Percentiles rank a stretch among this genome's conserved stretches.
Conservation (phyloP, 2,888 invertebrate genomes). For the Ischnus inquisitorius region DNA sequence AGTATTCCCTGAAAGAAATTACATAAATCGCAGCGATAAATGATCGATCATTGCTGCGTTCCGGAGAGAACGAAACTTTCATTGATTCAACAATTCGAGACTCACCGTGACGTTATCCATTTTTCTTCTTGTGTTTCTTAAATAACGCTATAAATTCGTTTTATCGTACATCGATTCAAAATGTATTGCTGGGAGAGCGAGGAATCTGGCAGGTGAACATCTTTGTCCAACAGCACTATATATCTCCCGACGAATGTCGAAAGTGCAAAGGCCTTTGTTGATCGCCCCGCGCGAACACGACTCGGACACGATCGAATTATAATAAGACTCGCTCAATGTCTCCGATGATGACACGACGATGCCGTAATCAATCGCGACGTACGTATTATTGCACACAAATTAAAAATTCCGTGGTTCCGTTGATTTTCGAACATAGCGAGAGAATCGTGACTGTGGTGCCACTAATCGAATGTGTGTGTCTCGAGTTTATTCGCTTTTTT, state of each 20-base stretch:
- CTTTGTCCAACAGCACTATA: slow-evolving; percentile 41
- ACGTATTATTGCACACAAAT: slow-evolving; percentile 28
- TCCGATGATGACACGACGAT: slow-evolving; percentile 49
- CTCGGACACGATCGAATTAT: slow-evolving; percentile 36
- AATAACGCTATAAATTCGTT: slow-evolving; percentile 12
- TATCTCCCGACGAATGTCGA: slow-evolving; percentile 11
- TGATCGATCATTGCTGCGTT: slow-evolving; percentile 8
- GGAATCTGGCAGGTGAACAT: slow-evolving; percentile 51
- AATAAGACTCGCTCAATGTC: slow-evolving; percentile 34
- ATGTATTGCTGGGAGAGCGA: slow-evolving; percentile 35
- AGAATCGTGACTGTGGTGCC: neutral
- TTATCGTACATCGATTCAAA: neutral
- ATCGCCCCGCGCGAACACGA: slow-evolving; percentile 2
- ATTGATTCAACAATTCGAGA: slow-evolving; percentile 4
- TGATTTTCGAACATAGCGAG: slow-evolving; percentile 58
- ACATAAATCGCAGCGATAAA: neutral
- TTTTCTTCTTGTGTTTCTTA: slow-evolving; percentile 30
- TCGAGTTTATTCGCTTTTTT: neutral
- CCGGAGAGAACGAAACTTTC: neutral
- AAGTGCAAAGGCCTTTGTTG: slow-evolving; percentile 57
- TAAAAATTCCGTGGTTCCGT: slow-evolving; percentile 20
- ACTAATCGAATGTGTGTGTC: neutral
- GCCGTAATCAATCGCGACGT: slow-evolving; percentile 59
- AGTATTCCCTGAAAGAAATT: slow-evolving; percentile 87
- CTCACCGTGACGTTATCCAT: slow-evolving; percentile 73